These are phyloP conservation scores for Patagioenas fasciata DNA, from an alignment of 2,113 vertebrate species.

Conservation along the genomic window DNA sequence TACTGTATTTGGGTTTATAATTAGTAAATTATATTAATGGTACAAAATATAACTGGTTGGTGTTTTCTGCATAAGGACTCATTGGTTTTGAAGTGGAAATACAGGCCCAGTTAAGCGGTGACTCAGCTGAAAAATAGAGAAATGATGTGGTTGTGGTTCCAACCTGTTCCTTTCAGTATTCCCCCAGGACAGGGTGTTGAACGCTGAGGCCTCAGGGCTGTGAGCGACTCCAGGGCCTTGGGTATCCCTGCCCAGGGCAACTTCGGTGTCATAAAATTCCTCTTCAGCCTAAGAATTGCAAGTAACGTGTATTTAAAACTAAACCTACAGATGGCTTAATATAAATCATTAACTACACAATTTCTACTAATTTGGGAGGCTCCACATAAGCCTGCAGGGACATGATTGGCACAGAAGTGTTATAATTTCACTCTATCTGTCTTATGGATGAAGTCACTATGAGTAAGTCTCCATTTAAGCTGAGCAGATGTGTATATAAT, in stretches of 20 bases:
- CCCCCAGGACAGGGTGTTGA: background rate
- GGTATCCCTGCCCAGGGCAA: background rate
- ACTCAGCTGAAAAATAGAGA: background rate
- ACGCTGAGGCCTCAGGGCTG: background rate
- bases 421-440: background rate
- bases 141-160: background rate
- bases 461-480: background rate
- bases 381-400: background rate
- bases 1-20: slow-evolving; percentile 30
- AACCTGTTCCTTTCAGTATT: background rate
- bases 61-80: background rate
- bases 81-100: background rate
- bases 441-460: background rate
- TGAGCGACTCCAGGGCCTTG: background rate
- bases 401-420: fast-evolving
- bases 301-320: background rate
- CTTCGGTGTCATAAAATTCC: background rate
- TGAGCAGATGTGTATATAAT: background rate
- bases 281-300: background rate
- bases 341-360: background rate
- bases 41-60: background rate
- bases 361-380: background rate
- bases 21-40: slow-evolving; percentile 55
- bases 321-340: background rate
- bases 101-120: background rate